Evolutionary conservation across 2,113 vertebrate species (phyloP), one percentile per base, ranked within the genome.

Genomic region (Rattus norvegicus): DNA sequence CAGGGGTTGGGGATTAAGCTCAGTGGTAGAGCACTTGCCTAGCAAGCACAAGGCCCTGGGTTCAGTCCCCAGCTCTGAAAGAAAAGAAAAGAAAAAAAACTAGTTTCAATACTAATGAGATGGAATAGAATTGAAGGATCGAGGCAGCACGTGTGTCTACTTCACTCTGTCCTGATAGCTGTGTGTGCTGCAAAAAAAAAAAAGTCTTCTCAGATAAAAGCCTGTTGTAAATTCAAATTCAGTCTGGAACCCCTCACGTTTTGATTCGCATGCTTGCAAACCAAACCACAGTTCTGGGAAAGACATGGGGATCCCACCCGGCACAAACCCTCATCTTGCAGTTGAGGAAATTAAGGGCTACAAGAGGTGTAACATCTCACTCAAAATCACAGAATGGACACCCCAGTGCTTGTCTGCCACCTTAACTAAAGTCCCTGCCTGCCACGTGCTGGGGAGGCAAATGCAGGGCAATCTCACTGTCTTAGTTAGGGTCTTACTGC

Each of bases 221-320:
- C 76, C 72, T 63, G 54, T 61, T 13, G 19, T 52, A 69, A 95
- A 88, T 80, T 70, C 81, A 69, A 95, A 88, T 80, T 70, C 81
- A 69, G 26, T 70, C 56, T 65, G 43, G 52, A 81, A 70, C 49
- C 76, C 54, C 43, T 75, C 54, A 72, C 0, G 3, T 91, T 92
- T 91, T 22, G 39, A 54, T 30, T 70, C 59, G 63, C 20, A 39
- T 12, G 79, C 43, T 52, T 54, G 33, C 2, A 89, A 61, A 17
- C 56, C 80, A 76, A 92, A 76, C 43, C 85, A 86, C 0, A 96
- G 59, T 47, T 90, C 70, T 91, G 52, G 7, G 5, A 33, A 65
- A 11, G 26, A 22, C 49, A 26, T 56, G 54, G 17, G 56, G 33
- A 59, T 17, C 2, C 9, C 17, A 39, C 39, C n/a, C 20, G 49